Evolutionary conservation across 2,113 vertebrate genomes (phyloP), one percentile per base, ranked within the genome.

Genomic region (Leucopsar rothschildi): DNA sequence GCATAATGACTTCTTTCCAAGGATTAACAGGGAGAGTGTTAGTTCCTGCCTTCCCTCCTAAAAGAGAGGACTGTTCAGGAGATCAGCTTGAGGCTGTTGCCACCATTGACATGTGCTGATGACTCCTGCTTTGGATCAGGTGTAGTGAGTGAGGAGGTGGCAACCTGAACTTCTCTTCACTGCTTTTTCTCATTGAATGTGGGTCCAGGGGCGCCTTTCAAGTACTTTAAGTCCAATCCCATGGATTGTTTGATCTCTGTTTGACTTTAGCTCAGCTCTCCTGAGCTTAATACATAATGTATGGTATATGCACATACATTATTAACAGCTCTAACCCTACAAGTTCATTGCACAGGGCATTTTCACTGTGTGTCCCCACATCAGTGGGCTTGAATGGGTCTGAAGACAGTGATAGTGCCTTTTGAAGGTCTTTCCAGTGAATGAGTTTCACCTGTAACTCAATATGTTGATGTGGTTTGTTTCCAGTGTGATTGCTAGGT

Each of bases 261-360:
- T 73, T 93, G 82, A 66, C 88, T 94, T 88, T 3, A 93, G 12
- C 64, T 86, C 57, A 76, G 44, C 53, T 88, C 1, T 4, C 25
- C 70, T 86, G 79, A 93, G 66, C 70, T 82, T 80, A 61, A 86
- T 95, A 76, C 45, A 39, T 93, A 92, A 85, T 85, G 59, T 15
- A 90, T 79, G 53, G 49, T 71, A 71, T 56, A 70, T 79, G n/a
- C 10, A 60, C 22, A n/a, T 86, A 44, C 8, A 61, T 94, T 88
- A 88, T 86, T 93, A 71, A 93, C 52, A 75, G 20, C 21, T 84
- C 47, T 68, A 90, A 76, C 60, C 65, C 77, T 53, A 49, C n/a
- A 68, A 73, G 45, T 88, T 85, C 66, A 40, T 69, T 52, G 76
- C 45, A 45, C 23, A 23, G 68, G 40, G 60, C 17, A n/a, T 83